phyloP scores from a whole-genome alignment of 2,797 vertebrate genomes.

The Rhabdophis nuchalis region DNA sequence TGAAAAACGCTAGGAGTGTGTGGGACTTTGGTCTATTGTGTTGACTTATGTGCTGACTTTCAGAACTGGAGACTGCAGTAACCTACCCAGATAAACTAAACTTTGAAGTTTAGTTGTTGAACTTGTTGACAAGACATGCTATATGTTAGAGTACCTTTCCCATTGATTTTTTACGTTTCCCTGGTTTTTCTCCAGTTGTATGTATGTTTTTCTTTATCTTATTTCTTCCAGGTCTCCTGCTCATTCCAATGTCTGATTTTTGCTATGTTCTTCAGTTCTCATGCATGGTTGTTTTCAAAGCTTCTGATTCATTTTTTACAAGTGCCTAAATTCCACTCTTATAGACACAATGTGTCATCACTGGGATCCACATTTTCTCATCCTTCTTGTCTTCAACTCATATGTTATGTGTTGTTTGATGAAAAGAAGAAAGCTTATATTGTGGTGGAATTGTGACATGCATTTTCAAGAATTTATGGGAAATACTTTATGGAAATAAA shows the following conservation, averaged over 20 bases:
- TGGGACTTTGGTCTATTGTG: neutral
- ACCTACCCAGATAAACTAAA: neutral
- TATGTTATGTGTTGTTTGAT: neutral
- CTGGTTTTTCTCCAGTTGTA: neutral
- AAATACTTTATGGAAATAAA: neutral
- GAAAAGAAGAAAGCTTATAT: neutral
- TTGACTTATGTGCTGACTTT: neutral
- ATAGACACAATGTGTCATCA: neutral
- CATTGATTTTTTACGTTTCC: neutral
- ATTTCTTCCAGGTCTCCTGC: neutral
- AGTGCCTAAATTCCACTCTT: neutral
- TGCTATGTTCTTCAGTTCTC: neutral
- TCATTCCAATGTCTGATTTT: neutral
- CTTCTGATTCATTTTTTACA: neutral
- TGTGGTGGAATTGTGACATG: neutral
- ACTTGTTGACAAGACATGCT: neutral
- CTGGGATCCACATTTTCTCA: neutral
- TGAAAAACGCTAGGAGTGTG: neutral
- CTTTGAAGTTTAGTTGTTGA: too few species aligned
- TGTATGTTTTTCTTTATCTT: neutral
- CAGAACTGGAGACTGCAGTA: neutral
- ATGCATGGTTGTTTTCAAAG: neutral
- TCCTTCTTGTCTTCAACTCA: too few species aligned
- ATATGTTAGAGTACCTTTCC: neutral
- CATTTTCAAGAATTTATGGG: neutral